phyloP scores from a whole-genome alignment of 2,797 vertebrate genomes.

The Oryzias sinensis region DNA sequence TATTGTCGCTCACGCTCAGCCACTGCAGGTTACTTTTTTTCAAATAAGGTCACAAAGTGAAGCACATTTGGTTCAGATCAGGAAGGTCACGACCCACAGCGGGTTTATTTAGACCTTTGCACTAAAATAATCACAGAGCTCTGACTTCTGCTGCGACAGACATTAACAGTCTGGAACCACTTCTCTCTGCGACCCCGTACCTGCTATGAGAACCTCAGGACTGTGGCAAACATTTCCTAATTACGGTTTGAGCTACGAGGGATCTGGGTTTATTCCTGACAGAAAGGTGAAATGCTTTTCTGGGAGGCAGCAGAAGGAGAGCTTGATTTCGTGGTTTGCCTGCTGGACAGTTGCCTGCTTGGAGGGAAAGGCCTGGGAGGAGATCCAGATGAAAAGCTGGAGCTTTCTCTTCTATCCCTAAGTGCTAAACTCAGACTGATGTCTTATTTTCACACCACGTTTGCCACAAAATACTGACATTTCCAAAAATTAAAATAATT shows the following conservation, averaged over 20 bases:
- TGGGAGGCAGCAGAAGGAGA: slow-evolving; percentile 18
- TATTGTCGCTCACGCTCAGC: slow-evolving; percentile 25
- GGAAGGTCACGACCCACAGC: slow-evolving; percentile 55
- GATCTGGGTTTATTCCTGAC: slow-evolving; percentile 37
- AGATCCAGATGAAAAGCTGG: slow-evolving; percentile 56
- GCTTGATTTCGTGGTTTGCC: slow-evolving; percentile 48
- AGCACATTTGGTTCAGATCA: slow-evolving; percentile 75
- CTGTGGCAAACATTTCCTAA: slow-evolving; percentile 48
- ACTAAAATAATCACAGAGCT: slow-evolving; percentile 69
- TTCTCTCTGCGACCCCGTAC: slow-evolving; percentile 40
- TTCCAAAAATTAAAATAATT: slow-evolving; percentile 27
- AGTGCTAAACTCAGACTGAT: slow-evolving; percentile 36
- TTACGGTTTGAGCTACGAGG: slow-evolving; percentile 50
- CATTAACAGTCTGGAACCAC: slow-evolving; percentile 69
- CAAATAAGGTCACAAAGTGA: slow-evolving; percentile 48
- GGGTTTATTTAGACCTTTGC: slow-evolving; percentile 72
- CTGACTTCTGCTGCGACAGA: slow-evolving; percentile 60
- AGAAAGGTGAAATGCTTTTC: slow-evolving; percentile 35
- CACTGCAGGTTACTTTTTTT: slow-evolving; percentile 31
- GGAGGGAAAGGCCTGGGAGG: slow-evolving; percentile 58
- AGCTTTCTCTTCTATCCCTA: slow-evolving; percentile 51
- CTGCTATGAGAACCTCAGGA: slow-evolving; percentile 39
- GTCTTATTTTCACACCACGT: slow-evolving; percentile 56
- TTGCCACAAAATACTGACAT: slow-evolving; percentile 53
- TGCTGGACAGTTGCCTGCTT: slow-evolving; percentile 43